These are phyloP conservation scores for Drosophila ironensis DNA, from an alignment of 1,140 invertebrate species.

Conservation along the genomic window DNA sequence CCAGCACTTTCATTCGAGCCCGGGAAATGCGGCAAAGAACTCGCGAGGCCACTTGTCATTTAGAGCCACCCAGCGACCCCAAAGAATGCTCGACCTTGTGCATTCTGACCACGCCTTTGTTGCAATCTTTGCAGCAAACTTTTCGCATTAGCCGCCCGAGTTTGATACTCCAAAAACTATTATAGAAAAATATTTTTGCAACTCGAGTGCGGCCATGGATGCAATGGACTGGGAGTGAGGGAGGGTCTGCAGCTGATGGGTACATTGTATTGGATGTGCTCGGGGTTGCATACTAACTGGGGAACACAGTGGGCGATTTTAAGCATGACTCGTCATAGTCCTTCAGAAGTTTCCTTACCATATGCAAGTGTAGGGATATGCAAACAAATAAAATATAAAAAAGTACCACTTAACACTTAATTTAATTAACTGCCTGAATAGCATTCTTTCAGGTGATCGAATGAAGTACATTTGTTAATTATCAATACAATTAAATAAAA, in stretches of 20 bases:
- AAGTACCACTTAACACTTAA: too few relatives aligned
- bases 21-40: not conserved
- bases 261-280: constrained; percentile 58
- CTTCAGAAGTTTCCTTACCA: too few relatives aligned
- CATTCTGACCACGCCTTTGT: constrained; percentile 35
- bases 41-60: constrained; percentile 57
- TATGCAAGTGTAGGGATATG: too few relatives aligned
- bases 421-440: too few relatives aligned
- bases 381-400: too few relatives aligned
- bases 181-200: constrained; percentile 76
- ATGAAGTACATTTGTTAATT: too few relatives aligned
- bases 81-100: constrained; percentile 19
- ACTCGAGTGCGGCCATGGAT: constrained; percentile 24
- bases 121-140: constrained; percentile 67
- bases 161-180: constrained; percentile 77
- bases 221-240: not conserved
- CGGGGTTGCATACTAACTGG: constrained; percentile 26
- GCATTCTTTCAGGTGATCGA: too few relatives aligned
- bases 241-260: constrained; percentile 16
- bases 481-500: too few relatives aligned
- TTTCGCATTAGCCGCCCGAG: constrained; percentile 69
- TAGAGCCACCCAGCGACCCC: constrained; percentile 17
- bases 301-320: not conserved
- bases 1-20: constrained; percentile 20
- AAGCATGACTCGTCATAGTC: not conserved